phyloP scores from a whole-genome alignment of 2,113 vertebrate species.

The Limanda limanda region DNA sequence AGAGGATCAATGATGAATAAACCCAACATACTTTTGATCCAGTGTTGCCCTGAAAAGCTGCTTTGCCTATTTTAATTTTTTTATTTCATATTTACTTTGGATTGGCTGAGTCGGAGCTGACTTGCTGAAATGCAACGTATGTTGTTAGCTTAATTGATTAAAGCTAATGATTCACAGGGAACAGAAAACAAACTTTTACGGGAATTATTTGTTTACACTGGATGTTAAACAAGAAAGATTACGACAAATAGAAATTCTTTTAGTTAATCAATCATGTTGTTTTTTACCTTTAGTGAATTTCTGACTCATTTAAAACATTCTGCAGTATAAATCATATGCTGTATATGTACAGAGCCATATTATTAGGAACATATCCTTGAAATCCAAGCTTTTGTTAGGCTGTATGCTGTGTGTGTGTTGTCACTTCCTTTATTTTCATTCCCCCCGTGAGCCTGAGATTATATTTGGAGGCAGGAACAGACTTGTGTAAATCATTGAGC shows the following conservation, averaged over 20 bases:
- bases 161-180: constrained; percentile 59
- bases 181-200: constrained; percentile 39
- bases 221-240: neutral
- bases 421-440: constrained; percentile 3
- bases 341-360: neutral
- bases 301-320: neutral
- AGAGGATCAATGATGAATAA: too few species aligned
- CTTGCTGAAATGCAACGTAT: neutral
- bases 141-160: constrained; percentile 66
- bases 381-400: neutral
- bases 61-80: too few species aligned
- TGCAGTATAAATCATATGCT: neutral
- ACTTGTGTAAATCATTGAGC: constrained; percentile 58
- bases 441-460: neutral
- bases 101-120: neutral
- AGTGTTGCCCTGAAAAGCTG: too few species aligned
- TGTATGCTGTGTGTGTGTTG: neutral
- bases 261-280: too few species aligned
- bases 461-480: constrained; percentile 35
- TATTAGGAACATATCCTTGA: neutral
- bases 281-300: neutral
- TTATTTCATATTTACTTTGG: neutral
- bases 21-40: too few species aligned
- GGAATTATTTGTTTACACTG: constrained; percentile 30
- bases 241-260: too few species aligned